Evolutionary conservation across 2,113 vertebrate species (phyloP), one percentile per base, ranked within the genome.

Genomic region (Todiramphus chloris): DNA sequence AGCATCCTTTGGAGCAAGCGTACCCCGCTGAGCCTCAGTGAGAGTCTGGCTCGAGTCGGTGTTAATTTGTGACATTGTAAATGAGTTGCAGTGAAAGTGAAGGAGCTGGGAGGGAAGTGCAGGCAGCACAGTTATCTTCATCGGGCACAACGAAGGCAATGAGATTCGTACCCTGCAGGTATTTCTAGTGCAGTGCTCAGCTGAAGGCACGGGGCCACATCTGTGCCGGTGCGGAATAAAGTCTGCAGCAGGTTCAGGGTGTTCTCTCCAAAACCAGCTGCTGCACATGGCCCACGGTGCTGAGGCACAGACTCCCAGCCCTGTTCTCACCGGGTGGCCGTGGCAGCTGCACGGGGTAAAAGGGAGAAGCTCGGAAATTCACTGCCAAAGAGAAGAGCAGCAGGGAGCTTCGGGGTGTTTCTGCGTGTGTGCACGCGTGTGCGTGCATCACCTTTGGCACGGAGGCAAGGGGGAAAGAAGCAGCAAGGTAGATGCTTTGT

Each of bases 81-180:
- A 95, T 12, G 67, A 91, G 66, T 56, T 86, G 82, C 91, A 74
- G 70, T 43, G 83, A 59, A 91, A 85, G 83, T 11, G 56, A 93
- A 87, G 81, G 70, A 82, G 77, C 89, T 89, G 94, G 94, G 66
- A 82, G 67, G 70, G 11, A 59, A 72, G 74, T 0, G 46, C 72
- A 35, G 82, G 70, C 77, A 58, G 51, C 2, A 55, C 74, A 77
- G 93, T 91, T 84, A 92, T 94, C 96, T 94, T 83, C 94, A 74
- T 91, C 91, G 94, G 78, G 59, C 80, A 70, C 87, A 90, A 83
- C 82, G 87, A 85, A 96, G 70, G 91, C 96, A 94, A 94, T 94
- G 92, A 93, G 59, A 70, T 50, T 74, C 41, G 9, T 68, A 66
- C 83, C 96, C 95, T 87, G 93, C 86, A 87, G 96, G 77, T 95